phyloP scores from a whole-genome alignment of 1,140 invertebrate genomes.

The Cyclina sinensis region DNA sequence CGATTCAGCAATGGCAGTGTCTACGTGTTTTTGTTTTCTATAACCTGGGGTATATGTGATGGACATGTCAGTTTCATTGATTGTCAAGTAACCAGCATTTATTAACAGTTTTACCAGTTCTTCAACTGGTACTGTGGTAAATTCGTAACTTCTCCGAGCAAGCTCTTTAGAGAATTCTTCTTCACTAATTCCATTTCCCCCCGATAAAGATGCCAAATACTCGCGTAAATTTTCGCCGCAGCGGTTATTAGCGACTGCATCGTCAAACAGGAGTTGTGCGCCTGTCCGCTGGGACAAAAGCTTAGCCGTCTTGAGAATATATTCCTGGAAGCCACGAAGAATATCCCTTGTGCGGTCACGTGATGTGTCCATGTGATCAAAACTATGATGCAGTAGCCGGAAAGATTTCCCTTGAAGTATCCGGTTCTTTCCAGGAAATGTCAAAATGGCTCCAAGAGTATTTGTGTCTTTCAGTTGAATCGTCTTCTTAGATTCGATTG shows the following conservation, averaged over 20 bases:
- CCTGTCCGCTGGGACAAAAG: neutral
- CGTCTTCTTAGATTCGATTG: neutral
- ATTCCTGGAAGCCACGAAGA: neutral
- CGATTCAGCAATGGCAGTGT: neutral
- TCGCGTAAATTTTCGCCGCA: neutral
- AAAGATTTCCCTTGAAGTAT: neutral
- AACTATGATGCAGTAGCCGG: neutral
- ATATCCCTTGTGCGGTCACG: neutral
- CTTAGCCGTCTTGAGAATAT: neutral
- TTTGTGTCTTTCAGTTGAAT: neutral
- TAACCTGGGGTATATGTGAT: neutral
- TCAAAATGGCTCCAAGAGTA: neutral
- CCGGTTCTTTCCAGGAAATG: neutral
- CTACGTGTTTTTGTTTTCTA: neutral
- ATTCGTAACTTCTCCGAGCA: neutral
- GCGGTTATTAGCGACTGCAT: neutral
- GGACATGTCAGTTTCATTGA: neutral
- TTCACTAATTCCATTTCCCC: neutral
- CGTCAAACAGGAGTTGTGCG: neutral
- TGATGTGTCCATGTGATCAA: neutral
- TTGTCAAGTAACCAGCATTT: neutral
- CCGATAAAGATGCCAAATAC: neutral
- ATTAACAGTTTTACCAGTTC: neutral
- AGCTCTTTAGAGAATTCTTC: neutral
- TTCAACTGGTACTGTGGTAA: neutral